phyloP scores from a whole-genome alignment of 2,113 vertebrate genomes.

The Genyomyrus donnyi region DNA sequence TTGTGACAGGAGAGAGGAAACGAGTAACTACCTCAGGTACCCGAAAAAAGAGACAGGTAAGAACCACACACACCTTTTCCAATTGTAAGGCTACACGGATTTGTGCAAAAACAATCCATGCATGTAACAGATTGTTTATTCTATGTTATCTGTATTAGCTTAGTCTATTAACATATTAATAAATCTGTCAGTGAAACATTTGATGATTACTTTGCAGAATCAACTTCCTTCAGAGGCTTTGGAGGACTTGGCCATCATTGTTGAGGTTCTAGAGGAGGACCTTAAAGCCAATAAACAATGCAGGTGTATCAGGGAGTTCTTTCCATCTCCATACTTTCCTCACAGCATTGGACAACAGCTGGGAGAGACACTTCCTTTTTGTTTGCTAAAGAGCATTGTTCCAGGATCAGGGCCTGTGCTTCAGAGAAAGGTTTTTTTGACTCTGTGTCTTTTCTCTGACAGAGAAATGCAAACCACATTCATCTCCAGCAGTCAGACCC shows the following conservation, averaged over 20 bases:
- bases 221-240: constrained; percentile 45
- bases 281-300: constrained; percentile 46
- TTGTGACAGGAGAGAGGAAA: constrained; percentile 52
- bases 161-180: neutral
- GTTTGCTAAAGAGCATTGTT: neutral
- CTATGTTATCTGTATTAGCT: no score
- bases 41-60: constrained; percentile 52
- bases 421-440: neutral
- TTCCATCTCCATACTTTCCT: neutral
- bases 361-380: neutral
- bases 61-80: constrained; percentile 15
- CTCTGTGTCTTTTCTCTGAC: neutral
- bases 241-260: constrained; percentile 72
- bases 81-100: neutral
- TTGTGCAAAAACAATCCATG: neutral
- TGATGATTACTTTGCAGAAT: constrained; percentile 41
- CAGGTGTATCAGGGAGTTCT: neutral
- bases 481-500: neutral
- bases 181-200: neutral
- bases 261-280: constrained; percentile 78
- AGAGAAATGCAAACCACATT: neutral
- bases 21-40: constrained; percentile 54
- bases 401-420: neutral
- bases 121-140: neutral
- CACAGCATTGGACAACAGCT: constrained; percentile 9